phyloP scores from a whole-genome alignment of 1,140 invertebrate species.

The Apis mellifera region Amel_HAv3.1 CM009944.2:3911001-3911500 shows the following conservation, averaged over 20 bases:
- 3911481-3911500: too few species aligned
- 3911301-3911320: slow-evolving; percentile 41
- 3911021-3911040: neutral
- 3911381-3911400: slow-evolving; percentile 63
- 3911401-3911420: slow-evolving; percentile 25
- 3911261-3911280: slow-evolving; percentile 37
- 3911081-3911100: slow-evolving; percentile 10
- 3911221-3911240: slow-evolving; percentile 38
- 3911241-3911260: slow-evolving; percentile 49
- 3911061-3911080: neutral
- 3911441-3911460: slow-evolving; percentile 1
- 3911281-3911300: slow-evolving; percentile 13
- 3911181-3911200: neutral
- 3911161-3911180: neutral
- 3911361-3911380: slow-evolving; percentile 60
- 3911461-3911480: too few species aligned
- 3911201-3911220: slow-evolving; percentile 30
- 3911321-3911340: slow-evolving; percentile 53
- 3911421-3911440: neutral
- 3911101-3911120: too few species aligned
- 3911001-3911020: neutral
- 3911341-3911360: slow-evolving; percentile 50
- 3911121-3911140: neutral
- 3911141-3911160: neutral
- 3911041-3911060: neutral